Evolutionary conservation across 2,797 vertebrate genomes (phyloP).

Genomic region (Sebastes wilsoni): DNA sequence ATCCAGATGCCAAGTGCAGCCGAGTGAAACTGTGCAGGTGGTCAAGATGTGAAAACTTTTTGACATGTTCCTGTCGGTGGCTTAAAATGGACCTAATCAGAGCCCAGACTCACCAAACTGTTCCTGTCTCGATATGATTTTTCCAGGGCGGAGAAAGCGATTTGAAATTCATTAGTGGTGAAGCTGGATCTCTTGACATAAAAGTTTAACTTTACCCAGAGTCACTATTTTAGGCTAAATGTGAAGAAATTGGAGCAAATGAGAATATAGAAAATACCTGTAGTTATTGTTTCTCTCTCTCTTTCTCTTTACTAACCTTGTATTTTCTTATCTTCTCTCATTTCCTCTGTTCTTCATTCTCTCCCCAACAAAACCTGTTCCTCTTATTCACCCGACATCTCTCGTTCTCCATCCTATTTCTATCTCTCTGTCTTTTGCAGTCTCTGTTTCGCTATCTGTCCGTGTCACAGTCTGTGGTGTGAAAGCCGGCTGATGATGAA

Average conservation of each 20-base stretch:
- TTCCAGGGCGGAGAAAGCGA: neutral
- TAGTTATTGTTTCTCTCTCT: neutral
- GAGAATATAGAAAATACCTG: neutral
- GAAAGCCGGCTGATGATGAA: constrained; percentile 57
- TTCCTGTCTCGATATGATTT: neutral
- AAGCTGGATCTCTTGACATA: neutral
- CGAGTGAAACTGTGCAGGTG: neutral
- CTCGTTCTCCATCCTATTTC: neutral
- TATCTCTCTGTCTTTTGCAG: neutral
- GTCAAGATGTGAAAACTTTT: neutral
- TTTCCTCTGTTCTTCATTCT: neutral
- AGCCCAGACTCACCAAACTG: neutral
- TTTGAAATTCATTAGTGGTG: neutral
- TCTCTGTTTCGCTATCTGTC: constrained; percentile 12
- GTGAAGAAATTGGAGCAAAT: neutral
- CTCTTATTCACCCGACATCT: neutral
- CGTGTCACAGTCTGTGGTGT: constrained; percentile 51
- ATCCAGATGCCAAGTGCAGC: neutral
- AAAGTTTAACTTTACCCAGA: neutral
- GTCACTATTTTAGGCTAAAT: neutral
- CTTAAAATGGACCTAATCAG: neutral
- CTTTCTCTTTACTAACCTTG: neutral
- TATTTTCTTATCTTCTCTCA: neutral
- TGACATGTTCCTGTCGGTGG: neutral
- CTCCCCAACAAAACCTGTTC: neutral